Percentiles rank a stretch among this genome's conserved stretches.
Evolutionary conservation across 2,888 invertebrate genomes (phyloP).

Genomic region (Eupithecia abbreviata): DNA sequence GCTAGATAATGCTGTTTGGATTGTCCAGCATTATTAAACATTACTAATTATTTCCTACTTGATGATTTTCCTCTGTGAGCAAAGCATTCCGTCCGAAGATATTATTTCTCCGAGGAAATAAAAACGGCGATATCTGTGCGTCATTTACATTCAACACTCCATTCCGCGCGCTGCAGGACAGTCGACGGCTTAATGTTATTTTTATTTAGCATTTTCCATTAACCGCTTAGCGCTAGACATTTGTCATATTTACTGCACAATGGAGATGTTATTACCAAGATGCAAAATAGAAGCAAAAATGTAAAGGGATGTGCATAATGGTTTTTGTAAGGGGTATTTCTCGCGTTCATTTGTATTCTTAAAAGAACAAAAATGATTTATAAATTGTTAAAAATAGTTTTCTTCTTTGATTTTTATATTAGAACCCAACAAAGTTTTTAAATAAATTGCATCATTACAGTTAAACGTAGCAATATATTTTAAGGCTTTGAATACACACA

Average conservation of each 20-base stretch:
- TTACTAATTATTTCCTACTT: too few species aligned
- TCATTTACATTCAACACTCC: constrained; percentile 3
- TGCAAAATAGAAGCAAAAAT: constrained; percentile 36
- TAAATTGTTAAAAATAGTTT: too few species aligned
- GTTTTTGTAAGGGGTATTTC: neutral
- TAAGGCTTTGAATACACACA: neutral
- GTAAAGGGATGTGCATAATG: constrained; percentile 8
- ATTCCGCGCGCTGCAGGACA: neutral
- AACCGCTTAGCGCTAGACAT: constrained; percentile 35
- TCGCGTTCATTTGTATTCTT: neutral
- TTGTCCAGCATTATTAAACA: too few species aligned
- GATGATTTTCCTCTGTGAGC: neutral
- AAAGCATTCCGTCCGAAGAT: neutral
- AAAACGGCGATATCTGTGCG: neutral
- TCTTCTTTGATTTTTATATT: too few species aligned
- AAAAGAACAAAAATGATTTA: neutral
- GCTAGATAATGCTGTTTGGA: too few species aligned
- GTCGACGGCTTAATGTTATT: constrained; percentile 7
- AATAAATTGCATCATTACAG: neutral
- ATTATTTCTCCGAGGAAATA: neutral
- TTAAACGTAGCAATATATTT: constrained; percentile 5
- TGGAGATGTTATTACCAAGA: constrained; percentile 35
- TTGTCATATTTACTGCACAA: constrained; percentile 43
- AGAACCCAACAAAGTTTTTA: neutral
- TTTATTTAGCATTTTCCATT: constrained; percentile 34